A percentile compares a stretch with the other conserved stretches of the same genome.
These are phyloP conservation scores for Halictus quadricinctus DNA, from an alignment of 2,888 invertebrate species.

Conservation along the genomic window DNA sequence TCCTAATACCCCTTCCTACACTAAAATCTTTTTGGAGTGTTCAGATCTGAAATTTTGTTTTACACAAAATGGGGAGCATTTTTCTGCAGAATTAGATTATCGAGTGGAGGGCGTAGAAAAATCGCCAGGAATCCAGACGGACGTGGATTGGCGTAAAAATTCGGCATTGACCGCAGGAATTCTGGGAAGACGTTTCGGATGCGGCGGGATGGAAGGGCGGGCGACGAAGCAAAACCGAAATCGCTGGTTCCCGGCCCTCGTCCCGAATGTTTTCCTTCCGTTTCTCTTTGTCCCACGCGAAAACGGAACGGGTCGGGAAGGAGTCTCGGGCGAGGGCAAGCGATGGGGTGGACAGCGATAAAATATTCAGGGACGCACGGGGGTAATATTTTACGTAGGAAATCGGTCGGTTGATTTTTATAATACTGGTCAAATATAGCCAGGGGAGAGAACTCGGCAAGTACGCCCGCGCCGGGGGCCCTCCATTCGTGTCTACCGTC, in stretches of 20 bases:
- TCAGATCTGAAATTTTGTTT: too few relatives aligned
- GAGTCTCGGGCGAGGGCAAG: constrained; percentile 48
- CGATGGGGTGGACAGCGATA: constrained; percentile 79
- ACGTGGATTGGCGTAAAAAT: constrained; percentile 3
- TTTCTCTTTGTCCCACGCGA: constrained; percentile 51
- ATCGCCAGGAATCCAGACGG: background rate
- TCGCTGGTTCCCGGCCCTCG: constrained; percentile 20
- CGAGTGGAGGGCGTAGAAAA: background rate
- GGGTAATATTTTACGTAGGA: constrained; percentile 82
- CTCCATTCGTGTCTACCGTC: constrained; percentile 76
- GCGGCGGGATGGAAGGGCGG: constrained; percentile 15
- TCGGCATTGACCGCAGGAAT: constrained; percentile 35
- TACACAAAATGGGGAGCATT: background rate
- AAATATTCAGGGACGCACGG: constrained; percentile 81
- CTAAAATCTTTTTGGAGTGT: too few relatives aligned
- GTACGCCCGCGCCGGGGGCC: constrained; percentile 48
- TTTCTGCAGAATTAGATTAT: background rate
- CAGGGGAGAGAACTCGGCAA: constrained; percentile 75
- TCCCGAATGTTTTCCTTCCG: constrained; percentile 45
- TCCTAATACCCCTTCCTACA: background rate
- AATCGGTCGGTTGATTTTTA: constrained; percentile 83
- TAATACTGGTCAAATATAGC: constrained; percentile 83
- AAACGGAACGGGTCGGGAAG: constrained; percentile 50
- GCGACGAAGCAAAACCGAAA: constrained; percentile 60
- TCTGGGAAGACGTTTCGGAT: background rate